A percentile compares a stretch with the other conserved stretches of the same genome.
Conservation (phyloP, 1,140 invertebrate genomes). For the Sinonovacula constricta region DNA sequence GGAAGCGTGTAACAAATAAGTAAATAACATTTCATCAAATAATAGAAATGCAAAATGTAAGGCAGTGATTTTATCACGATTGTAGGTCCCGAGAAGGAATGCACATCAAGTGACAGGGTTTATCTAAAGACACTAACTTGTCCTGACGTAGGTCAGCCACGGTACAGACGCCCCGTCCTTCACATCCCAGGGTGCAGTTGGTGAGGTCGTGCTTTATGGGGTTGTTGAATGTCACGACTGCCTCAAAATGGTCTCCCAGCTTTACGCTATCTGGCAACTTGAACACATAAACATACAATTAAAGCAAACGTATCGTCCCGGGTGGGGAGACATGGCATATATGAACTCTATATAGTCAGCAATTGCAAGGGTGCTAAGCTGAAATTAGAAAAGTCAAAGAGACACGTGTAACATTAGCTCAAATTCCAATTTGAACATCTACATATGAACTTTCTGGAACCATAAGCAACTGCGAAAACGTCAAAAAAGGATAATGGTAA, state of each 20-base stretch:
- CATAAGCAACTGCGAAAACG: neutral
- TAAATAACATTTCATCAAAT: neutral
- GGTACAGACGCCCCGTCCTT: neutral
- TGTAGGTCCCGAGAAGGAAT: too few relatives aligned
- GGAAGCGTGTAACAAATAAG: neutral
- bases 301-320: neutral
- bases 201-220: slow-evolving; percentile 16
- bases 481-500: neutral
- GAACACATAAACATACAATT: too few relatives aligned
- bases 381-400: neutral
- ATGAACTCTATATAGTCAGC: neutral
- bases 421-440: neutral
- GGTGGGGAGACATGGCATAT: neutral
- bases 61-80: neutral
- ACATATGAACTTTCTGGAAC: neutral
- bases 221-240: slow-evolving; percentile 23
- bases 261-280: slow-evolving; percentile 14
- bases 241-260: slow-evolving; percentile 5
- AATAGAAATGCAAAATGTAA: neutral
- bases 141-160: neutral
- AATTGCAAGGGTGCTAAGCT: neutral
- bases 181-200: slow-evolving; percentile 11
- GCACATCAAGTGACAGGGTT: too few relatives aligned
- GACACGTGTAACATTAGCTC: neutral
- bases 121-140: slow-evolving; percentile 26